These are phyloP conservation scores for Pemphigus obesinymphae DNA, from an alignment of 1,140 invertebrate species.

Conservation along the genomic window DNA sequence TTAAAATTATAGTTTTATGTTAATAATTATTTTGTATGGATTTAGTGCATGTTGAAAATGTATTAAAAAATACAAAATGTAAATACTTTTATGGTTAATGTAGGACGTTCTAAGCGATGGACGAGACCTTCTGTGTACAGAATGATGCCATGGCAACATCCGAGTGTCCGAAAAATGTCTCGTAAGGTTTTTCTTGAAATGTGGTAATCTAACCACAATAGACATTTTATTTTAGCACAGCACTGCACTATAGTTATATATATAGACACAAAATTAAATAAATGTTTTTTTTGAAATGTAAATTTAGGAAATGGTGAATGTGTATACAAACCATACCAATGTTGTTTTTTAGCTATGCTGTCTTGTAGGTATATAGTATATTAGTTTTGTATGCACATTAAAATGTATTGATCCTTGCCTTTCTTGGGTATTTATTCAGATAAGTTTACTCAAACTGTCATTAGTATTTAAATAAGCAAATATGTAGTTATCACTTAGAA, in stretches of 20 bases:
- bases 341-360: neutral
- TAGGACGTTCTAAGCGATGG: conserved; percentile 36
- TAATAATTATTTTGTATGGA: neutral
- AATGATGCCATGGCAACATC: conserved; percentile 33
- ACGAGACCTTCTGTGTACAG: conserved; percentile 35
- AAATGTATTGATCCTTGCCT: neutral
- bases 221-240: conserved; percentile 21
- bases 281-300: neutral
- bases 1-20: neutral
- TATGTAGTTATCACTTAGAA: neutral
- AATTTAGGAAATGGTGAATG: neutral
- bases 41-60: neutral
- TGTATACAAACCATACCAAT: neutral
- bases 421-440: neutral
- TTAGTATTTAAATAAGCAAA: neutral
- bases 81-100: conserved; percentile 34
- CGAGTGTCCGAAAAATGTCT: conserved; percentile 28
- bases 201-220: neutral
- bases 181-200: conserved; percentile 25
- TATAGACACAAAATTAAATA: neutral
- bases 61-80: neutral
- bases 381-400: conserved; percentile 8
- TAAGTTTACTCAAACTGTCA: neutral
- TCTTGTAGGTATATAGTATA: no score
- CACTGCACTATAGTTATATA: conserved; percentile 5